Evolutionary conservation across 2,797 vertebrate species (phyloP).

Genomic region (Pelochelys cantorii): DNA sequence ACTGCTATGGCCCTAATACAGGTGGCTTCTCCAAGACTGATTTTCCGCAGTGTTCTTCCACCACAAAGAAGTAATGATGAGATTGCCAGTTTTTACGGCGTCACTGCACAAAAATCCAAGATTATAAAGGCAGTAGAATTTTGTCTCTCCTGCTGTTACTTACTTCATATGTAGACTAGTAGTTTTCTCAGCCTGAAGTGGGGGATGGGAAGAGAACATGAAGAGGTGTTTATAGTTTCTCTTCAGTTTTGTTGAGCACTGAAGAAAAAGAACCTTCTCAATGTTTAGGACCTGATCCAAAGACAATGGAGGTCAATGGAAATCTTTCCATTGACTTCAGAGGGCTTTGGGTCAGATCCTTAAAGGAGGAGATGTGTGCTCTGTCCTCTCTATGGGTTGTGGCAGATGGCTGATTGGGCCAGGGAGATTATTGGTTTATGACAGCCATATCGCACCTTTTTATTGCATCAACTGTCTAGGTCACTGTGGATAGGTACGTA

Average conservation of each 20-base stretch:
- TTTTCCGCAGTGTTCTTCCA: background rate
- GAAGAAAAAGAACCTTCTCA: background rate
- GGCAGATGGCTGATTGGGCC: background rate
- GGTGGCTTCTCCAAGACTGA: background rate
- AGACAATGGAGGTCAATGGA: background rate
- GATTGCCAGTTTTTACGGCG: background rate
- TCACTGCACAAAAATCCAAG: too few species aligned
- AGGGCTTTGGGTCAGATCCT: background rate
- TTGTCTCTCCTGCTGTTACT: too few species aligned
- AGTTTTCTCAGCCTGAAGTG: background rate
- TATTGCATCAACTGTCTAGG: background rate
- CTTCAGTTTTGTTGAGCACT: background rate
- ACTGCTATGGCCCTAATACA: background rate
- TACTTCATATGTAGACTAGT: too few species aligned
- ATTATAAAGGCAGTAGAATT: too few species aligned
- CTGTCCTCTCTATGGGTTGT: background rate
- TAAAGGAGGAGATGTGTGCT: background rate
- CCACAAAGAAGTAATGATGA: background rate
- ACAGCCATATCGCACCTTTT: background rate
- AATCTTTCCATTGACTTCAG: background rate
- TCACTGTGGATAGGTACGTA: background rate
- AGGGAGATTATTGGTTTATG: background rate
- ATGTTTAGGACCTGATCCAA: background rate
- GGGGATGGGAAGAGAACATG: background rate
- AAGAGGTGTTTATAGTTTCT: background rate